Percentiles rank a stretch among this genome's conserved stretches.
Conservation (phyloP, 92 coral and sea anemone genomes). For the Hydrozoanthus gracilis region DNA sequence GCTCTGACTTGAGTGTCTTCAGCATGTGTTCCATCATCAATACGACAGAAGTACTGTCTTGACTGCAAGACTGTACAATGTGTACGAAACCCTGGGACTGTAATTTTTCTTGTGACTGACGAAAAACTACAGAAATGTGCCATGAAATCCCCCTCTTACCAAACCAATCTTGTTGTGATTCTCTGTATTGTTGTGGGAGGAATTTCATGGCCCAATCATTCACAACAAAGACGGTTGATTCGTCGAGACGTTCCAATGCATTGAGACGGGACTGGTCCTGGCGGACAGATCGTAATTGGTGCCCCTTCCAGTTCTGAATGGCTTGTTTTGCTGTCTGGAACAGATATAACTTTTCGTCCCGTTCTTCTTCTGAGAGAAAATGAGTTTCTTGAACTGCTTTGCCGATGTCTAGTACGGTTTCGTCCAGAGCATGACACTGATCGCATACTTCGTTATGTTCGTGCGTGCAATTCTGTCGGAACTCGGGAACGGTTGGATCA, state of each 20-base stretch:
- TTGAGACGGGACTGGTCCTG: conserved; percentile 52
- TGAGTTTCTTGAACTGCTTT: not conserved
- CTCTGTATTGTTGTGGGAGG: conserved; percentile 50
- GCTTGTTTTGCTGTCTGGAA: conserved; percentile 43
- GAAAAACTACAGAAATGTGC: conserved; percentile 51
- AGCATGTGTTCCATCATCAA: conserved; percentile 52
- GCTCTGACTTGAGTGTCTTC: conserved; percentile 27
- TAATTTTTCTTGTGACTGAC: not conserved
- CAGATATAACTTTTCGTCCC: conserved; percentile 12
- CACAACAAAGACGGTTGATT: conserved; percentile 38
- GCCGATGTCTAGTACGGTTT: not conserved
- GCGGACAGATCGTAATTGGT: conserved; percentile 49
- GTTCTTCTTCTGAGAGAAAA: conserved; percentile 9
- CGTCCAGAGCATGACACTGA: conserved; percentile 1
- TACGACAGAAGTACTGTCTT: conserved; percentile 46
- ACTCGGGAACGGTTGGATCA: not conserved
- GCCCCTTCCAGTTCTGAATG: conserved; percentile 52
- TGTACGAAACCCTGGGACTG: conserved; percentile 39
- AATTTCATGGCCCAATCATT: conserved; percentile 17
- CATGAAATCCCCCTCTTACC: conserved; percentile 54
- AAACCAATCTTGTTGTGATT: conserved; percentile 54
- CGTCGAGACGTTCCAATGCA: conserved; percentile 25
- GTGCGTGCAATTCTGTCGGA: conserved; percentile 16
- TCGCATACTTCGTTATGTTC: conserved; percentile 7
- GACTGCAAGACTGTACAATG: conserved; percentile 48